These are phyloP conservation scores for Dendroctonus ponderosae DNA, from an alignment of 1,140 invertebrate species.

Conservation along the genomic window DNA sequence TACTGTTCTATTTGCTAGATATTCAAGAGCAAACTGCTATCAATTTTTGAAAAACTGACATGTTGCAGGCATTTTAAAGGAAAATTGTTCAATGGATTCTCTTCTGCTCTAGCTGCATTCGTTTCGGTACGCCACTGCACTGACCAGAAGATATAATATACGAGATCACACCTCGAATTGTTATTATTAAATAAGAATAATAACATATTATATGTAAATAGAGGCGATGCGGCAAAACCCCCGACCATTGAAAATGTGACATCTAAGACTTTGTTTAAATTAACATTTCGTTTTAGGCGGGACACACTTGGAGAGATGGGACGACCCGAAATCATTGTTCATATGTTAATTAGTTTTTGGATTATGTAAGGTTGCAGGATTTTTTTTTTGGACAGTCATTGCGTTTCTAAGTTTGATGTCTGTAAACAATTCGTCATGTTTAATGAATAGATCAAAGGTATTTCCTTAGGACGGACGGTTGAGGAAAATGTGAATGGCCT, in stretches of 20 bases:
- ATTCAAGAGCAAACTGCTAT: no score
- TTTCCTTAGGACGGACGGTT: no score
- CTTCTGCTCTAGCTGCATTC: conserved; percentile 2
- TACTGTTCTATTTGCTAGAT: no score
- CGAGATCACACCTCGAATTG: conserved; percentile 47
- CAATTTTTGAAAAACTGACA: background rate
- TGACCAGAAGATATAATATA: conserved; percentile 16
- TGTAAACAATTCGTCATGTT: conserved; percentile 16
- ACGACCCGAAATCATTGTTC: conserved; percentile 49
- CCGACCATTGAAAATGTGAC: conserved; percentile 44
- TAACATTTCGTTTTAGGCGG: conserved; percentile 50
- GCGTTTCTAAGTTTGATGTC: conserved; percentile 7
- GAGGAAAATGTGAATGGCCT: no score
- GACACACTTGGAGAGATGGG: conserved; percentile 38
- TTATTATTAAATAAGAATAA: conserved; percentile 52
- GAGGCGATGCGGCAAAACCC: conserved; percentile 43
- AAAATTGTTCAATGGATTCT: background rate
- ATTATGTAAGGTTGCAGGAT: conserved; percentile 23
- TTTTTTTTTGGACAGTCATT: conserved; percentile 28
- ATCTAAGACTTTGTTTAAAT: conserved; percentile 46
- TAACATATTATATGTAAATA: conserved; percentile 52
- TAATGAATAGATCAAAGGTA: conserved; percentile 3
- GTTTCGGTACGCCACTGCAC: conserved; percentile 20
- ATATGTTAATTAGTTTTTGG: conserved; percentile 45
- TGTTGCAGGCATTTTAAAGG: background rate